A percentile compares a stretch with the other conserved stretches of the same genome.
Conservation (phyloP, 1,140 invertebrate species). For the Drosophila parabipectinata region DNA sequence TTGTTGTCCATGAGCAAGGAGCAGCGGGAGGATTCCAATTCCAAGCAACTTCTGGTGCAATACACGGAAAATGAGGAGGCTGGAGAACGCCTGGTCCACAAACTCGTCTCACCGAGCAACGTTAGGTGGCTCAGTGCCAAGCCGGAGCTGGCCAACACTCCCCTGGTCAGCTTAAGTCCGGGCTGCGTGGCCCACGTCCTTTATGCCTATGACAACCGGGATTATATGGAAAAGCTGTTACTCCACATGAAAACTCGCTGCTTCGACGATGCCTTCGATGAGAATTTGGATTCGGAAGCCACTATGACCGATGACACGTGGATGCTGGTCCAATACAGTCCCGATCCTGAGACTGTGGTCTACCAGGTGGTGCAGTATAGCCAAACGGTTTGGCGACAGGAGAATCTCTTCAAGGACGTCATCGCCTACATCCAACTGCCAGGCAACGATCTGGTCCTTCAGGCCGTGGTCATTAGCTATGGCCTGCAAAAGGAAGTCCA, state of each 20-base stretch:
- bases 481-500: constrained; percentile 31
- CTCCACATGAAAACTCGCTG: constrained; percentile 59
- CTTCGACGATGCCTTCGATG: constrained; percentile 62
- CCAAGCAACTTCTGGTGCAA: constrained; percentile 54
- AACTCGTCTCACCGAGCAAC: constrained; percentile 43
- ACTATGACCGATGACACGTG: constrained; percentile 53
- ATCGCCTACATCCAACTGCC: constrained; percentile 63
- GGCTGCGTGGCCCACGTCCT: constrained; percentile 54
- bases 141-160: constrained; percentile 26
- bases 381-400: constrained; percentile 59
- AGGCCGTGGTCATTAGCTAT: constrained; percentile 65
- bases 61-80: constrained; percentile 43
- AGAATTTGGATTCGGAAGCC: constrained; percentile 26
- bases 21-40: constrained; percentile 19
- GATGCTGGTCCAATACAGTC: constrained; percentile 72
- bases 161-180: constrained; percentile 44
- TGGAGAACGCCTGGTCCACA: constrained; percentile 54
- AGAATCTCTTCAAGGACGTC: constrained; percentile 67
- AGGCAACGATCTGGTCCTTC: constrained; percentile 45
- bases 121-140: constrained; percentile 64
- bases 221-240: constrained; percentile 68
- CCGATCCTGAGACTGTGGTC: constrained; percentile 59
- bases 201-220: constrained; percentile 52
- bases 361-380: constrained; percentile 58
- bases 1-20: constrained; percentile 51